These are phyloP conservation scores for Myioborus melanocephalus DNA, from an alignment of 2,797 vertebrate genomes.

Conservation along the genomic window DNA sequence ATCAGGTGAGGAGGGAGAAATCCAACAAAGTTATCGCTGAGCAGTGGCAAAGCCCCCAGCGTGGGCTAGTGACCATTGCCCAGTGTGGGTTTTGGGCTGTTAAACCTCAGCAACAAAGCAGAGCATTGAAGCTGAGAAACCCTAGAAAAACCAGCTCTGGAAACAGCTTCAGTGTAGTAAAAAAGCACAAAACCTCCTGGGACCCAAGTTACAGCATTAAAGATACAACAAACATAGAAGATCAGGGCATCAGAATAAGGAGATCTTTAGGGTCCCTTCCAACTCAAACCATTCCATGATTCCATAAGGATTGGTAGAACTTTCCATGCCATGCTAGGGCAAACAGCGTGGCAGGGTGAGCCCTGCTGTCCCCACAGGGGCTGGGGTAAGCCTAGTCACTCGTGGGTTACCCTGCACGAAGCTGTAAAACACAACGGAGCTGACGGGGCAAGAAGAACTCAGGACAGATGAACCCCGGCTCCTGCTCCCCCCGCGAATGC, in stretches of 20 bases:
- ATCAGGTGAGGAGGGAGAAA: background rate
- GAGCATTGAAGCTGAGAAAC: background rate
- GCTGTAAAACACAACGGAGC: accelerated
- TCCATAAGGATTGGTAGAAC: background rate
- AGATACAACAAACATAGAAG: background rate
- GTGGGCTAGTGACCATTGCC: background rate
- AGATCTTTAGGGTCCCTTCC: background rate
- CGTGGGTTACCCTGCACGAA: accelerated
- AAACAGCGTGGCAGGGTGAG: background rate
- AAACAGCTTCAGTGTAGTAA: background rate
- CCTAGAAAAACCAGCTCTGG: background rate
- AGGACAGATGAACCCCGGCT: background rate
- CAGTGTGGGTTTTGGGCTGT: background rate
- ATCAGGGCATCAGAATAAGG: background rate
- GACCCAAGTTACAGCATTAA: background rate
- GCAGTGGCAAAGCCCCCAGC: background rate
- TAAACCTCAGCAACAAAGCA: background rate
- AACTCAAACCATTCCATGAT: background rate
- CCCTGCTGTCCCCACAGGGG: background rate
- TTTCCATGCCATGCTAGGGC: background rate
- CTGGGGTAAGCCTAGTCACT: background rate
- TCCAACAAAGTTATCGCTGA: background rate
- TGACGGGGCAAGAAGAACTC: background rate
- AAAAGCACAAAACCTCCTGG: background rate
- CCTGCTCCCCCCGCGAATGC: accelerated